Evolutionary conservation across 2,113 vertebrate species (phyloP).

Genomic region (Atherinomorus stipes): DNA sequence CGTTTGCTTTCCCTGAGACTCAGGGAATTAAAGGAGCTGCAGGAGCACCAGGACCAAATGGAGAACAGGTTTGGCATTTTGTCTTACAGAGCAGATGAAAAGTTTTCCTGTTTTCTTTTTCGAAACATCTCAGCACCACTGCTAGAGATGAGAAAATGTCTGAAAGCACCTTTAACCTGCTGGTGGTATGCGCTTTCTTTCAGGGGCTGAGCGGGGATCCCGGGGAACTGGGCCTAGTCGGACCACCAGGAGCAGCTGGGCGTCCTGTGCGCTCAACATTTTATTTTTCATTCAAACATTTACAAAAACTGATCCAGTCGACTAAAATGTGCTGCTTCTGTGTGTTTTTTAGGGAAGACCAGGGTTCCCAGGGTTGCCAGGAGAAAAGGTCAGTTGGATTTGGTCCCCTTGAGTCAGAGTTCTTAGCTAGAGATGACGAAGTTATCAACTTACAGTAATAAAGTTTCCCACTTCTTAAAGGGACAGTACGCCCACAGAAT

Average conservation of each 20-base stretch:
- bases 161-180: neutral
- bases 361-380: slow-evolving; percentile 62
- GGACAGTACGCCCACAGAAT: too few species aligned
- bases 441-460: too few species aligned
- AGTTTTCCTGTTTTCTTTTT: neutral
- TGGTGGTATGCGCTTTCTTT: slow-evolving; percentile 1
- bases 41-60: slow-evolving; percentile 58
- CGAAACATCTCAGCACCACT: too few species aligned
- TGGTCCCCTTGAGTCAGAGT: too few species aligned
- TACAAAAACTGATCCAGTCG: accelerated
- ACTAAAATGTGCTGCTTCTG: neutral
- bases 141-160: too few species aligned
- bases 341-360: slow-evolving; percentile 51
- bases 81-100: neutral
- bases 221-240: slow-evolving; percentile 59
- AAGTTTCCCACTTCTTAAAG: too few species aligned
- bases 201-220: slow-evolving; percentile 60
- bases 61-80: slow-evolving; percentile 49
- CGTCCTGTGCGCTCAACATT: slow-evolving; percentile 41
- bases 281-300: neutral
- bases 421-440: too few species aligned
- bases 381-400: slow-evolving; percentile 78
- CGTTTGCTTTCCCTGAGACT: neutral
- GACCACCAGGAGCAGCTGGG: slow-evolving; percentile 63
- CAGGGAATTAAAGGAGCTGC: slow-evolving; percentile 34